These are phyloP conservation scores for Hybognathus amarus DNA, from an alignment of 2,797 vertebrate species.

Conservation along the genomic window DNA sequence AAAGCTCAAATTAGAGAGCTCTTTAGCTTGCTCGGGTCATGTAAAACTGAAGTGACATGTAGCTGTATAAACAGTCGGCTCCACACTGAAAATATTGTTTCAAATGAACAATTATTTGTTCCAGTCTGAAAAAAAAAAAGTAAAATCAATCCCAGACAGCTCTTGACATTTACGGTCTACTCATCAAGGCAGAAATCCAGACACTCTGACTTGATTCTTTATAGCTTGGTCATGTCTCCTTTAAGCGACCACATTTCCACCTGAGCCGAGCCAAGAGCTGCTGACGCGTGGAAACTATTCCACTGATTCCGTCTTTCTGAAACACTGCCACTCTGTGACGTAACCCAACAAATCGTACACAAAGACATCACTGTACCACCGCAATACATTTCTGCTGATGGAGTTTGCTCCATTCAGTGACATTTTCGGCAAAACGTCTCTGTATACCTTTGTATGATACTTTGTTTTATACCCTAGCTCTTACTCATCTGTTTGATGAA, in stretches of 20 bases:
- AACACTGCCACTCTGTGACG: constrained; percentile 76
- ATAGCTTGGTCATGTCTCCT: constrained; percentile 75
- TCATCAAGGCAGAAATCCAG: constrained; percentile 59
- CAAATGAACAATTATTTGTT: constrained; percentile 62
- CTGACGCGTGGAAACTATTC: constrained; percentile 80
- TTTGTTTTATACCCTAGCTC: neutral
- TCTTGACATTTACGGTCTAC: constrained; percentile 54
- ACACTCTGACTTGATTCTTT: constrained; percentile 68
- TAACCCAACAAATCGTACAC: constrained; percentile 48
- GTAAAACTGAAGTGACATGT: constrained; percentile 33
- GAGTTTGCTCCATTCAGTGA: constrained; percentile 15
- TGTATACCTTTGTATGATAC: neutral
- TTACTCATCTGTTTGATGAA: neutral
- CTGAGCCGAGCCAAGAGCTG: constrained; percentile 69
- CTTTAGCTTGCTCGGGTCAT: constrained; percentile 58
- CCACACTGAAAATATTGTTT: constrained; percentile 48
- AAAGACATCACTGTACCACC: constrained; percentile 46
- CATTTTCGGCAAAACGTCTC: neutral
- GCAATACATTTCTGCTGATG: neutral
- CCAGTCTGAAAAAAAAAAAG: constrained; percentile 59
- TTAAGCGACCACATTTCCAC: constrained; percentile 75
- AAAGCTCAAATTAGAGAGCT: constrained; percentile 56
- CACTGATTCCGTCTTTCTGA: constrained; percentile 62
- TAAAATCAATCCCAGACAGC: constrained; percentile 37
- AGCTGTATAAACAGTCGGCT: constrained; percentile 33